A percentile compares a stretch with the other conserved stretches of the same genome.
Conservation (phyloP, 2,113 vertebrate genomes). For the Mugil cephalus region DNA sequence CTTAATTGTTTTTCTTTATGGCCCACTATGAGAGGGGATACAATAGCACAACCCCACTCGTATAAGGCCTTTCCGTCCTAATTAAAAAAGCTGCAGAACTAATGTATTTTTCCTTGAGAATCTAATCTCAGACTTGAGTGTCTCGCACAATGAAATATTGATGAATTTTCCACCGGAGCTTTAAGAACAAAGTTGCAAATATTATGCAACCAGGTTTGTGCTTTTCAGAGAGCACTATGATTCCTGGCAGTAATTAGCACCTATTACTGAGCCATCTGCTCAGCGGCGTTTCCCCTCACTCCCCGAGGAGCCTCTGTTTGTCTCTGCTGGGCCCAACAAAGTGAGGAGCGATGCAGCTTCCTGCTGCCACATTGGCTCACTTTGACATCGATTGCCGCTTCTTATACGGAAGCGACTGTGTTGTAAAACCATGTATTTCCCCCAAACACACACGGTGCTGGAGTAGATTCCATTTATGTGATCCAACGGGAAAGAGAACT, state of each 20-base stretch:
- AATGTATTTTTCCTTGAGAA: neutral
- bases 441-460: constrained; percentile 12
- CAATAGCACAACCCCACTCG: neutral
- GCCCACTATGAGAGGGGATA: neutral
- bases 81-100: neutral
- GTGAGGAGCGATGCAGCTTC: constrained; percentile 51
- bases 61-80: neutral
- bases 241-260: constrained; percentile 74
- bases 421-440: constrained; percentile 32
- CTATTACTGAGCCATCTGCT: constrained; percentile 79
- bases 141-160: constrained; percentile 17
- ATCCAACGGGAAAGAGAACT: constrained; percentile 25
- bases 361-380: constrained; percentile 56
- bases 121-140: neutral
- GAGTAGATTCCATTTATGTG: constrained; percentile 15
- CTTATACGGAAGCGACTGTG: constrained; percentile 10
- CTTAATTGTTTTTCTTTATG: neutral
- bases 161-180: constrained; percentile 7
- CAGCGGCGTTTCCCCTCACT: constrained; percentile 52
- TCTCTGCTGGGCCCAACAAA: constrained; percentile 70
- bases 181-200: constrained; percentile 39
- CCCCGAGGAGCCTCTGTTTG: constrained; percentile 58
- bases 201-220: constrained; percentile 30
- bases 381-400: constrained; percentile 32
- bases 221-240: constrained; percentile 40